A percentile compares a stretch with the other conserved stretches of the same genome.
These are phyloP conservation scores for Crypturellus undulatus DNA, from an alignment of 2,113 vertebrate genomes.

Conservation along the genomic window DNA sequence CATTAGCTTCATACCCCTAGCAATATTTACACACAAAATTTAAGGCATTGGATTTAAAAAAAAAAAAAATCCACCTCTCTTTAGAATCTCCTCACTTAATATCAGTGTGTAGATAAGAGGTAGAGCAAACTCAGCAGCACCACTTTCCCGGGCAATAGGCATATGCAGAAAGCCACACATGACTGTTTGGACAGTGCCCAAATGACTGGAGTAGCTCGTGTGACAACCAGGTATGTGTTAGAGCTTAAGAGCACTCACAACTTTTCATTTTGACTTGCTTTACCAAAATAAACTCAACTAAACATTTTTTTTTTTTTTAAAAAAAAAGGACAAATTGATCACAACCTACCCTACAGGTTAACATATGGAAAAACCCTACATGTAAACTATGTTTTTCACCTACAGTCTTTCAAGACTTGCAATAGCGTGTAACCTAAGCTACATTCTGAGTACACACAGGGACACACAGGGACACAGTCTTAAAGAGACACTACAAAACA, in stretches of 20 bases:
- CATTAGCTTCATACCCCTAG: not conserved
- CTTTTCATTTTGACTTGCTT: not conserved
- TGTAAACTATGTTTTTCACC: not conserved
- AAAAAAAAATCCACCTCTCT: not conserved
- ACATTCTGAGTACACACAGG: not conserved
- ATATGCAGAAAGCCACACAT: not conserved
- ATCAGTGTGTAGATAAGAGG: not conserved
- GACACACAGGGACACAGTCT: not conserved
- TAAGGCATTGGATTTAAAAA: not conserved
- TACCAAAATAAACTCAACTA: not conserved
- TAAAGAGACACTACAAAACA: not conserved
- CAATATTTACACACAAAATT: not conserved
- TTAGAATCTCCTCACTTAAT: not conserved
- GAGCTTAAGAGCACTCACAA: not conserved
- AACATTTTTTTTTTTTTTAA: not conserved
- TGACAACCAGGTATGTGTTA: rapidly evolving
- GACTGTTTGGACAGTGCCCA: not conserved
- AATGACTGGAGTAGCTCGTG: not conserved
- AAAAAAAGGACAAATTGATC: not conserved
- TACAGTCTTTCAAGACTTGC: not conserved
- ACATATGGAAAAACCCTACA: not conserved
- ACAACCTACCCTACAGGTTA: not conserved
- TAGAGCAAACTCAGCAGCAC: not conserved
- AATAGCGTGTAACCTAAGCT: not conserved
- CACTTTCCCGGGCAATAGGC: not conserved